Percentiles rank a stretch among this genome's conserved stretches.
phyloP scores from a whole-genome alignment of 2,113 vertebrate genomes.

The Ochotona princeps region DNA sequence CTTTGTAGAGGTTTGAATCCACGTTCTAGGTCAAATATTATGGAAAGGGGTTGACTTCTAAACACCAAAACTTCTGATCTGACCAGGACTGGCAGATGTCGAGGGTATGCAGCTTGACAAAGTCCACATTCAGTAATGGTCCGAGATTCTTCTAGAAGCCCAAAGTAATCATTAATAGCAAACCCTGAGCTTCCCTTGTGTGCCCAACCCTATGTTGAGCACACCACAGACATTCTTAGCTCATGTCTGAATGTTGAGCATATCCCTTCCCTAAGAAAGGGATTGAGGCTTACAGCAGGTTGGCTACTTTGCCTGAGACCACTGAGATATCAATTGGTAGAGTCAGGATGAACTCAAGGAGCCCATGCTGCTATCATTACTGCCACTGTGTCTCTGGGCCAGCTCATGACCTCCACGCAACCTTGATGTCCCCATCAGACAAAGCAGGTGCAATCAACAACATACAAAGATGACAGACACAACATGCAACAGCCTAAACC shows the following conservation, averaged over 20 bases:
- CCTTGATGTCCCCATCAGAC: not conserved
- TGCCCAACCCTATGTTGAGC: not conserved
- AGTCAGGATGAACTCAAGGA: not conserved
- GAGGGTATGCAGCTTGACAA: not conserved
- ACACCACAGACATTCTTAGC: not conserved
- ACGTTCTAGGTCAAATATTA: constrained; percentile 34
- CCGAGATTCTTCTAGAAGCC: constrained; percentile 6
- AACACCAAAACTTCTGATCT: constrained; percentile 7
- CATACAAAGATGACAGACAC: not conserved
- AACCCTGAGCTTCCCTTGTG: not conserved
- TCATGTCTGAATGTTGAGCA: not conserved
- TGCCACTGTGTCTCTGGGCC: not conserved
- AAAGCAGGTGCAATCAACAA: not conserved
- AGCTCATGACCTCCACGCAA: not conserved
- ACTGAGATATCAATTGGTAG: not conserved
- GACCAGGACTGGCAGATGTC: not conserved
- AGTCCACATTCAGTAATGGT: not conserved
- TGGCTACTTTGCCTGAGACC: not conserved
- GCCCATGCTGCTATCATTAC: not conserved
- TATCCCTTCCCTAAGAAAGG: not conserved
- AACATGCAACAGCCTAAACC: not conserved
- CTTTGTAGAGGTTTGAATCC: constrained; percentile 32
- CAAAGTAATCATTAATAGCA: not conserved
- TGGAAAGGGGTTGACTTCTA: constrained; percentile 4
- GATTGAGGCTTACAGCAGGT: not conserved